Conservation (phyloP, 2,888 invertebrate species). For the Caradrina clavipalpis region DNA sequence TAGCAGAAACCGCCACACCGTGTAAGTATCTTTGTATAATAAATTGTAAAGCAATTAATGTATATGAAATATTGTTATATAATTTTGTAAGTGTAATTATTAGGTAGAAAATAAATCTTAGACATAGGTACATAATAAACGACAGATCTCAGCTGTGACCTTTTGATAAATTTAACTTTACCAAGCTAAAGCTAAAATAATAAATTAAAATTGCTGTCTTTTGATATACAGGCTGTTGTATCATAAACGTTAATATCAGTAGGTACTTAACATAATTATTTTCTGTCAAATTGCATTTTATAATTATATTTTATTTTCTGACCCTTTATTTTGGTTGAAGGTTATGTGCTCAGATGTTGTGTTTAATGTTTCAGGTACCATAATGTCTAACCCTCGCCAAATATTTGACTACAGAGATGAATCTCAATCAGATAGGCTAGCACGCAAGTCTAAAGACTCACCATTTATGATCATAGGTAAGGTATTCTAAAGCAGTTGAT, state of each 20-base stretch:
- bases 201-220: background rate
- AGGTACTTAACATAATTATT: too few relatives aligned
- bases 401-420: constrained; percentile 89
- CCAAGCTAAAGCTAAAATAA: constrained; percentile 14
- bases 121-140: background rate
- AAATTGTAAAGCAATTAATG: constrained; percentile 79
- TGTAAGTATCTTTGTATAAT: constrained; percentile 50
- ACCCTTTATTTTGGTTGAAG: constrained; percentile 18
- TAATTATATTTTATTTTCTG: too few relatives aligned
- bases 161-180: constrained; percentile 6
- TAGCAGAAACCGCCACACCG: constrained; percentile 31
- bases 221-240: background rate
- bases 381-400: constrained; percentile 79
- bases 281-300: too few relatives aligned
- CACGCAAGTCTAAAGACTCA: constrained; percentile 93
- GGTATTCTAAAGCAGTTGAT: constrained; percentile 39
- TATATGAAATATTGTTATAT: constrained; percentile 74
- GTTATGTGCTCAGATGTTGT: constrained; percentile 3
- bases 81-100: constrained; percentile 68
- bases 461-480: constrained; percentile 94
- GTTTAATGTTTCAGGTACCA: constrained; percentile 45
- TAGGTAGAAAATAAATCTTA: constrained; percentile 28
- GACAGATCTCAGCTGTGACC: constrained; percentile 16
- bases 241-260: background rate
- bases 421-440: constrained; percentile 90